Evolutionary conservation across 2,797 vertebrate species (phyloP).

Genomic region (Pseudomugil gertrudae): DNA sequence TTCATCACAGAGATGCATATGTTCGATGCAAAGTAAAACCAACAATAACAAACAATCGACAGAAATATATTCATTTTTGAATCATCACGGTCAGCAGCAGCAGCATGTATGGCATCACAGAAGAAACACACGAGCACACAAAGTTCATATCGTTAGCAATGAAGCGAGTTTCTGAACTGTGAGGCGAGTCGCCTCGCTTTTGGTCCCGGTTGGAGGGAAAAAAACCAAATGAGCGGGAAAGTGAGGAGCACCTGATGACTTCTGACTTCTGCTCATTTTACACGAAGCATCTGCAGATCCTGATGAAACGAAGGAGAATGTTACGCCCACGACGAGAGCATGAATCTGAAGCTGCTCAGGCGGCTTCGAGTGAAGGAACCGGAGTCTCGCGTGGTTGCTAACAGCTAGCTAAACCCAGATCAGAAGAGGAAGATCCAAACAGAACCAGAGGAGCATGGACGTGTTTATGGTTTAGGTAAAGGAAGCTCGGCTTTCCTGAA

Average conservation of each 20-base stretch:
- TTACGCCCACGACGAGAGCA: too few species aligned
- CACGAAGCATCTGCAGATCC: not conserved
- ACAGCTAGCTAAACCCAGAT: too few species aligned
- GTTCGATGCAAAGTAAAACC: slow-evolving; percentile 65
- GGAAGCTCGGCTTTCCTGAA: too few species aligned
- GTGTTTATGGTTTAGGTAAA: too few species aligned
- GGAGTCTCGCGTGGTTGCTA: too few species aligned
- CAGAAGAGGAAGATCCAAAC: too few species aligned
- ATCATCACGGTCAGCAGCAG: slow-evolving; percentile 72
- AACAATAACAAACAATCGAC: slow-evolving; percentile 46
- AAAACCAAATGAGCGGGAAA: not conserved
- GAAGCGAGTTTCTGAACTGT: not conserved
- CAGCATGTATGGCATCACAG: slow-evolving; percentile 76
- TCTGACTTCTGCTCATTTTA: slow-evolving; percentile 39
- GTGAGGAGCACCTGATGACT: slow-evolving; percentile 3
- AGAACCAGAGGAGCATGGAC: too few species aligned
- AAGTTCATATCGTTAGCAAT: not conserved
- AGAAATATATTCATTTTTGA: slow-evolving; percentile 70
- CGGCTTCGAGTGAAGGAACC: too few species aligned
- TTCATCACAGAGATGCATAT: slow-evolving; percentile 63
- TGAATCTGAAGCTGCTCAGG: too few species aligned
- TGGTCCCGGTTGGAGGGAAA: slow-evolving; percentile 27
- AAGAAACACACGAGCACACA: slow-evolving; percentile 10
- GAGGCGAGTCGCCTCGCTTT: not conserved
- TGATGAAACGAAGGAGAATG: not conserved